These are phyloP conservation scores for Rhagophthalmus giganteus DNA, from an alignment of 2,888 invertebrate species.

Conservation along the genomic window DNA sequence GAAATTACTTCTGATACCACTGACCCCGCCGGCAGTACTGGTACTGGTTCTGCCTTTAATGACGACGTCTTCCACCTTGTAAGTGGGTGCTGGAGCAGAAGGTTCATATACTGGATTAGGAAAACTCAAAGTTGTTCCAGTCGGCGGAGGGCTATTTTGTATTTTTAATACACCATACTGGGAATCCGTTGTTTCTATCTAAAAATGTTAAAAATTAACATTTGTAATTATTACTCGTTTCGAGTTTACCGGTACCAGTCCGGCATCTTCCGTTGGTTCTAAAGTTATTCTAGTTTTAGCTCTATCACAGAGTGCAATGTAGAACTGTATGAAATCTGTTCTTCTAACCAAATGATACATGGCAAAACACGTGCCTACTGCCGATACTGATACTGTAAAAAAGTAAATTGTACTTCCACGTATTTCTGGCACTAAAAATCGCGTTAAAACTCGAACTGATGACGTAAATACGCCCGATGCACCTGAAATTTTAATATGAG, in stretches of 20 bases:
- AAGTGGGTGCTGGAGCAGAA: conserved; percentile 63
- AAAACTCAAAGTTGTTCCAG: conserved; percentile 69
- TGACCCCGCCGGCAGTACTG: conserved; percentile 56
- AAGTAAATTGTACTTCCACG: conserved; percentile 84
- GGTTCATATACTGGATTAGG: conserved; percentile 86
- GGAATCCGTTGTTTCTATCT: conserved; percentile 67
- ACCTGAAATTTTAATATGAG: conserved; percentile 61
- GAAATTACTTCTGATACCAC: conserved; percentile 59
- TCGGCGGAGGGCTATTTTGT: conserved; percentile 67
- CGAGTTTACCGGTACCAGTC: too few relatives aligned
- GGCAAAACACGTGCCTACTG: conserved; percentile 75
- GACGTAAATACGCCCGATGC: conserved; percentile 88
- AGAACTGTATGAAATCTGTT: conserved; percentile 82
- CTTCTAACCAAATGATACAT: conserved; percentile 77
- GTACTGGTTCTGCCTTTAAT: conserved; percentile 62
- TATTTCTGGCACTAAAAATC: conserved; percentile 75
- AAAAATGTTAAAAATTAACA: conserved; percentile 35
- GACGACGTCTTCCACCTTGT: conserved; percentile 78
- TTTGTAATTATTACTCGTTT: too few relatives aligned
- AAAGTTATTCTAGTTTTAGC: conserved; percentile 77
- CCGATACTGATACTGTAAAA: conserved; percentile 77
- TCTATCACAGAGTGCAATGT: conserved; percentile 73
- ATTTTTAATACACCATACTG: conserved; percentile 78
- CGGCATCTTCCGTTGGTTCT: conserved; percentile 84
- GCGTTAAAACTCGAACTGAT: conserved; percentile 80